phyloP scores from a whole-genome alignment of 1,140 invertebrate genomes.

The Psilanteris sp. region DNA sequence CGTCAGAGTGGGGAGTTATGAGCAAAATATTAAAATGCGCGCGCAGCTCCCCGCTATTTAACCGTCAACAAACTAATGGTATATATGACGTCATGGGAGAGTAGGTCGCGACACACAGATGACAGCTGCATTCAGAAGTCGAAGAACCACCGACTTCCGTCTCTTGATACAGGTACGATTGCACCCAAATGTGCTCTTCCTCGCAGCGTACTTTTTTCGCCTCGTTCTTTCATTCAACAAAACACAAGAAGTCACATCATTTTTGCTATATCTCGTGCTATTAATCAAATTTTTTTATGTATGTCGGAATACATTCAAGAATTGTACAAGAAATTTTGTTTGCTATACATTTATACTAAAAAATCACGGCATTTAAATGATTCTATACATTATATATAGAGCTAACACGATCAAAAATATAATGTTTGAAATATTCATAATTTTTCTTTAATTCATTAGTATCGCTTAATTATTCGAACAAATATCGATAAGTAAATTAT shows the following conservation, averaged over 20 bases:
- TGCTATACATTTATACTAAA: too few relatives aligned
- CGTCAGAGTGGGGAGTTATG: background rate
- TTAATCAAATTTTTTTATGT: too few relatives aligned
- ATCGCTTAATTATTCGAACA: too few relatives aligned
- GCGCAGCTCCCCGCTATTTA: constrained; percentile 72
- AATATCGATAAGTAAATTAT: too few relatives aligned
- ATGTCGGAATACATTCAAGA: background rate
- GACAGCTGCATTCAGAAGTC: constrained; percentile 71
- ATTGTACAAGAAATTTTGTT: too few relatives aligned
- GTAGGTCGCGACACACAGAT: constrained; percentile 72
- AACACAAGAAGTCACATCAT: too few relatives aligned
- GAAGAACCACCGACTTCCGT: constrained; percentile 59
- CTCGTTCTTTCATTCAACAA: constrained; percentile 27
- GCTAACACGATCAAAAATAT: too few relatives aligned
- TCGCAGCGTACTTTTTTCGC: constrained; percentile 1
- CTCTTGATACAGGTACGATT: constrained; percentile 65
- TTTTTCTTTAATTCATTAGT: too few relatives aligned
- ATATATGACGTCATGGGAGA: constrained; percentile 77
- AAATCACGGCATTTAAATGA: too few relatives aligned
- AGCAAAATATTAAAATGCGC: constrained; percentile 65
- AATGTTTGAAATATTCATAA: too few relatives aligned
- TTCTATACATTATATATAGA: too few relatives aligned
- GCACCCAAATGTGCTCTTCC: constrained; percentile 20
- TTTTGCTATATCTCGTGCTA: too few relatives aligned
- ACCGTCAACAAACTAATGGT: constrained; percentile 66